phyloP scores from a whole-genome alignment of 2,113 vertebrate genomes.

The Eublepharis macularius region DNA sequence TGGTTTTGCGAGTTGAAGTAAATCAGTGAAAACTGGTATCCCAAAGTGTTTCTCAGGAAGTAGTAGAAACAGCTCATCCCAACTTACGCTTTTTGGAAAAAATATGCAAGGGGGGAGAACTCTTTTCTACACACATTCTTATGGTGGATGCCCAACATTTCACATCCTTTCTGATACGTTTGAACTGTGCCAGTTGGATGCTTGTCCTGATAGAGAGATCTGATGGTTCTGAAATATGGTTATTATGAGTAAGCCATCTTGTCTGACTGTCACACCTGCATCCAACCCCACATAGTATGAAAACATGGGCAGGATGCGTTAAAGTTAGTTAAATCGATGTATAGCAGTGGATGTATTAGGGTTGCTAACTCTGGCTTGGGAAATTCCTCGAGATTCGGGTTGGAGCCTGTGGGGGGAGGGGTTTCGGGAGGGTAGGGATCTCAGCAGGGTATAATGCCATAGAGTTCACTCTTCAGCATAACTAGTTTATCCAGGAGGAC shows the following conservation, averaged over 20 bases:
- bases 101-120: background rate
- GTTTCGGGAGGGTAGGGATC: too few relatives aligned
- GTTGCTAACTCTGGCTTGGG: too few relatives aligned
- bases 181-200: background rate
- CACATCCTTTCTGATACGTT: background rate
- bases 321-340: background rate
- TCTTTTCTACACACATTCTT: background rate
- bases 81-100: background rate
- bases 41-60: background rate
- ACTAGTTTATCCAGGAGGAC: too few relatives aligned
- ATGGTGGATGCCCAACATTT: background rate
- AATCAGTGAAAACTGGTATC: background rate
- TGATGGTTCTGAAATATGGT: background rate
- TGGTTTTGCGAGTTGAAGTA: background rate
- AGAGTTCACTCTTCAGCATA: too few relatives aligned
- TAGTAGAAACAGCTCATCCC: background rate
- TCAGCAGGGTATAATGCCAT: too few relatives aligned
- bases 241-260: background rate
- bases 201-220: background rate
- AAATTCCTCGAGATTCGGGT: too few relatives aligned
- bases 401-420: too few relatives aligned
- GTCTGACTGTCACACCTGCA: background rate
- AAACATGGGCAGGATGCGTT: background rate
- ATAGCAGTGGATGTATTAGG: background rate
- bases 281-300: background rate